These are phyloP conservation scores for Brachycybe producta DNA, from an alignment of 2,888 invertebrate species.

Conservation along the genomic window DNA sequence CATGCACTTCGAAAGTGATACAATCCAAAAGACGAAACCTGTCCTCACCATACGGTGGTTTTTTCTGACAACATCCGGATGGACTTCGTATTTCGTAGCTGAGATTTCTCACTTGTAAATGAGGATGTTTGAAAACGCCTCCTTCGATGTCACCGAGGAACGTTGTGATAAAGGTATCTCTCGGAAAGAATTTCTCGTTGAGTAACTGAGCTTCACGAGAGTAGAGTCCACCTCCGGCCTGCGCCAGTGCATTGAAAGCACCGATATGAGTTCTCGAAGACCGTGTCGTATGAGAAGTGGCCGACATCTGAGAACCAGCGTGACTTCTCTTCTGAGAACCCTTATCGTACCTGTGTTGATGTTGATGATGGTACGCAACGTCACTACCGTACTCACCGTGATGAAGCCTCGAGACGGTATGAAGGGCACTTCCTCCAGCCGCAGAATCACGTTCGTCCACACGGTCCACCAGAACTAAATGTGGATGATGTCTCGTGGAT, in stretches of 20 bases:
- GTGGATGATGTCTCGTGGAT: too few relatives aligned
- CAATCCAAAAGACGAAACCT: conserved; percentile 49
- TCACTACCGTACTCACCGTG: conserved; percentile 5
- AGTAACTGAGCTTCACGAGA: conserved; percentile 27
- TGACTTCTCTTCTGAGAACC: conserved; percentile 19
- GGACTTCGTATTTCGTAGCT: conserved; percentile 42
- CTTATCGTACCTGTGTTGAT: conserved; percentile 11
- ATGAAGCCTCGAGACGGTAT: conserved; percentile 16
- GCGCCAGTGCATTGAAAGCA: conserved; percentile 18
- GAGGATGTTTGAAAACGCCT: conserved; percentile 31
- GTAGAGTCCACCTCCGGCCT: conserved; percentile 22
- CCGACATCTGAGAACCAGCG: conserved; percentile 20
- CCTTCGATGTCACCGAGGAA: conserved; percentile 19
- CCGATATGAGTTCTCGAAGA: conserved; percentile 19
- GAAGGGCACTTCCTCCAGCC: not conserved
- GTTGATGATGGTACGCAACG: conserved; percentile 10
- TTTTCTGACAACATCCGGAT: conserved; percentile 22
- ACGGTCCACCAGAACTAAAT: too few relatives aligned
- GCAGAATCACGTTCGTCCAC: conserved; percentile 4
- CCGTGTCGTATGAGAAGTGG: conserved; percentile 14
- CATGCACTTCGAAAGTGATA: conserved; percentile 74
- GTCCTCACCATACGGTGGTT: conserved; percentile 25
- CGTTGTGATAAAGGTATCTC: conserved; percentile 25
- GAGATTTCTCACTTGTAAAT: conserved; percentile 46
- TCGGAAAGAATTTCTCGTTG: conserved; percentile 30